Percentiles rank a stretch among this genome's conserved stretches.
Evolutionary conservation across 2,113 vertebrate genomes (phyloP).

Genomic region (Pampusana beccarii): DNA sequence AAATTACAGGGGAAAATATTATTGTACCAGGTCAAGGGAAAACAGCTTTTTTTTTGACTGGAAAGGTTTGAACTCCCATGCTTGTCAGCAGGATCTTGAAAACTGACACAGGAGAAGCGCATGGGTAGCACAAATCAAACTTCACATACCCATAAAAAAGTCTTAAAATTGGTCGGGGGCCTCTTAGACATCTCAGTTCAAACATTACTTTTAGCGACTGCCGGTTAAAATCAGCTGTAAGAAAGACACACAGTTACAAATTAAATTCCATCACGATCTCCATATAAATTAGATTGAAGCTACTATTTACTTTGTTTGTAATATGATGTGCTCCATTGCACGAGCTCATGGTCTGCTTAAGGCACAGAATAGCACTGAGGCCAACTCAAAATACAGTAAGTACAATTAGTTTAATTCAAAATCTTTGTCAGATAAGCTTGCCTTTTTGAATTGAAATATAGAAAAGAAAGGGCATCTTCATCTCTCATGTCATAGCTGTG

Average conservation of each 20-base stretch:
- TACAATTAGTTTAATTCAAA: neutral
- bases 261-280: neutral
- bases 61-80: neutral
- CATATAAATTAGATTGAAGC: neutral
- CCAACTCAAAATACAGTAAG: neutral
- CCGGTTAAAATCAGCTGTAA: neutral
- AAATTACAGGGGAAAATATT: accelerated
- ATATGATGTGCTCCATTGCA: neutral
- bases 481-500: neutral
- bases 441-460: neutral
- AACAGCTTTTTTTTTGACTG: neutral
- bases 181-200: neutral
- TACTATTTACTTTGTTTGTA: neutral
- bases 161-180: neutral
- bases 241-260: neutral
- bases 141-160: neutral
- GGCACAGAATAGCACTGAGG: neutral
- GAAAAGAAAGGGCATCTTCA: neutral
- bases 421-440: neutral
- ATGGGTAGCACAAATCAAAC: neutral
- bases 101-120: neutral
- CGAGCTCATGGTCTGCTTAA: neutral
- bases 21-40: neutral
- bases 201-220: neutral
- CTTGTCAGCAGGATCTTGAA: neutral